Conservation (phyloP, 2,888 invertebrate species). For the Caenorhabditis wallacei region DNA sequence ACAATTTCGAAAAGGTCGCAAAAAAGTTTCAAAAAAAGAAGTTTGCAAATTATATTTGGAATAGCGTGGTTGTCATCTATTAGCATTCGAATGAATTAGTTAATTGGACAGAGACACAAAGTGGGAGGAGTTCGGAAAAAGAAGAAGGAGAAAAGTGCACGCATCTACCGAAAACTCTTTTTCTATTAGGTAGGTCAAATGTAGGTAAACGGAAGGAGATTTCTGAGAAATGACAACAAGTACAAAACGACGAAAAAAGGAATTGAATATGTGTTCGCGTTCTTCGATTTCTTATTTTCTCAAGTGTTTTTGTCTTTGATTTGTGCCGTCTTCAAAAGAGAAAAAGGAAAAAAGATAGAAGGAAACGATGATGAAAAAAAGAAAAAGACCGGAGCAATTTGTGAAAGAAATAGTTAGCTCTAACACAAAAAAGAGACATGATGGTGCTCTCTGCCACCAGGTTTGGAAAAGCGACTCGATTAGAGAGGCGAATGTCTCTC, state of each 20-base stretch:
- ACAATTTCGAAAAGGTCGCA: conserved; percentile 13
- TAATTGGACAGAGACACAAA: conserved; percentile 19
- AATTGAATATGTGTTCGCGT: conserved; percentile 11
- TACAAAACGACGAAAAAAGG: conserved; percentile 12
- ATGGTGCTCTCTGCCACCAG: conserved; percentile 49
- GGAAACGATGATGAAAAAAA: conserved; percentile 44
- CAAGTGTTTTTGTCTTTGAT: conserved; percentile 63
- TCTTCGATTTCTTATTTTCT: conserved; percentile 30
- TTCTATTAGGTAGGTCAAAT: conserved; percentile 39
- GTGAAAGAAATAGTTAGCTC: conserved; percentile 44
- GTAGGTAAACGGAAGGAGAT: conserved; percentile 12
- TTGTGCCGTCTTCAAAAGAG: conserved; percentile 41
- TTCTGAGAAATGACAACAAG: conserved; percentile 9
- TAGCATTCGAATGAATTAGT: conserved; percentile 55
- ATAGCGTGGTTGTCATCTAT: conserved; percentile 51
- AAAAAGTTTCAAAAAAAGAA: conserved; percentile 15
- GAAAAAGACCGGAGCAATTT: conserved; percentile 56
- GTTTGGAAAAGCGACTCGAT: conserved; percentile 61
- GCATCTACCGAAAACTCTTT: conserved; percentile 3
- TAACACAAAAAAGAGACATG: conserved; percentile 52
- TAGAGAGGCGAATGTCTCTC: conserved; percentile 59
- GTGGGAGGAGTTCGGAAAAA: conserved; percentile 26
- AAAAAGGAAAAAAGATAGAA: conserved; percentile 34
- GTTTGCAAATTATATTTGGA: conserved; percentile 35
- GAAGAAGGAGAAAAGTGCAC: conserved; percentile 27